Evolutionary conservation across 2,113 vertebrate species (phyloP).

Genomic region (Neolamprologus variostigma): DNA sequence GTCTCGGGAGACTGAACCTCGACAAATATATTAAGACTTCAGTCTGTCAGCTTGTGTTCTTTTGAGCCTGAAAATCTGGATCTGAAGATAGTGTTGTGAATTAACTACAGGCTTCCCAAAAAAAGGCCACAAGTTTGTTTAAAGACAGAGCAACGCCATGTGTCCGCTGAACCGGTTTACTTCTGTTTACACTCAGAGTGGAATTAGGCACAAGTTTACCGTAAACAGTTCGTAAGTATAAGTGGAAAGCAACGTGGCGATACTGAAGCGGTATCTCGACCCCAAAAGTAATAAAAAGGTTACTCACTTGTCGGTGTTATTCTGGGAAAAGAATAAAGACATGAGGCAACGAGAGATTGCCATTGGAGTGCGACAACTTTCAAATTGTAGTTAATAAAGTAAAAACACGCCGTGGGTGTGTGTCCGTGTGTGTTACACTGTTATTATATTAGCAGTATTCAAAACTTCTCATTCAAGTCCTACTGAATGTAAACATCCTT

Average conservation of each 20-base stretch:
- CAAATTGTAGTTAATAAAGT: not conserved
- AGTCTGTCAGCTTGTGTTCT: constrained; percentile 13
- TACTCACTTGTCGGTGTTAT: not conserved
- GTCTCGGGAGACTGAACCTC: not conserved
- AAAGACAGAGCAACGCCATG: constrained; percentile 39
- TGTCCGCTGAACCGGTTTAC: constrained; percentile 20
- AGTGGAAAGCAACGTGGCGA: constrained; percentile 33
- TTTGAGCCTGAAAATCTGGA: not conserved
- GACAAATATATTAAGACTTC: constrained; percentile 32
- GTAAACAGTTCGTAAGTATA: constrained; percentile 63
- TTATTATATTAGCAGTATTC: not conserved
- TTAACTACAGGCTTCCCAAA: constrained; percentile 45
- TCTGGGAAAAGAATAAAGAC: not conserved
- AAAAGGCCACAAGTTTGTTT: constrained; percentile 61
- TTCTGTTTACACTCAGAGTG: constrained; percentile 28
- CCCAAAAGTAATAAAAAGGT: not conserved
- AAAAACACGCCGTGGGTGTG: not conserved
- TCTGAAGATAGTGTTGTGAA: constrained; percentile 46
- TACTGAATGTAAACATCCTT: constrained; percentile 2
- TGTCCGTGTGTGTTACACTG: not conserved
- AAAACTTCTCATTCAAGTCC: not conserved
- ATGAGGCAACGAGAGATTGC: not conserved
- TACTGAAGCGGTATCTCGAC: not conserved
- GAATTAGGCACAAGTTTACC: constrained; percentile 78
- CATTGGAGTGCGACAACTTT: not conserved